Base-by-base conservation (phyloP, 92 coral and sea anemone genomes). In the Anthopleura xanthogrammica region DNA sequence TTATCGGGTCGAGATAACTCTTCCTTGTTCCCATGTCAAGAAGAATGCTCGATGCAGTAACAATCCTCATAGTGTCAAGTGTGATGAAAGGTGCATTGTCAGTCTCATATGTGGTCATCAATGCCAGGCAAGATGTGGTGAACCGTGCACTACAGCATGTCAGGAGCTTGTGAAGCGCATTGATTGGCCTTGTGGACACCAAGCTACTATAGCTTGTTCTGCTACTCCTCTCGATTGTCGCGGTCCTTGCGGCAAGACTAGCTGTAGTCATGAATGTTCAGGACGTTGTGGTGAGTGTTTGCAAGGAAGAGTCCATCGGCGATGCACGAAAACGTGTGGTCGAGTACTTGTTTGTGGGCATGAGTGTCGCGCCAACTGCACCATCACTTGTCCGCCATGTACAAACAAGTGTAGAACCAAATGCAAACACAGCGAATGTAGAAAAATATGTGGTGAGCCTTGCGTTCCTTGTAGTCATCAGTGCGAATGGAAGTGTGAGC, bases 131-230 rank as follows among this genome's bases (percentile, higher is more conserved):
- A 19, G 39, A 52, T 95, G 98, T 78, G 81, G 89, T 40, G 75
- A 46, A 75, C 90, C 89, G 0, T 95, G 98, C 58, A 93, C 95
- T 17, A 76, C 78, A 17, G 48, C 86, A 41, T 95, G 98, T 48
- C 68, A 60, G 76, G 97, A 93, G 83, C 86, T 88, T 3, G 97
- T 93, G 70, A 93, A 90, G 89, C 89, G 72, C 65, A 78, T 40
- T 9, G 95, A 93, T 79, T 93, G 95, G 94, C 86, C 92, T 17
- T 95, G 98, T 78, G 97, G 97, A 5, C 98, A 95, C 75, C 86
- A 58, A 17, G 87, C 58, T 43, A 93, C 95, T 14, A 65, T 81
- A 48, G 94, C 97, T 57, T 95, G 98, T 84, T 89, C 91, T 1
- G 98, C 95, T 50, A 91, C 94, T 3, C 89, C 85, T 56, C 55